Base-by-base conservation (phyloP, 2,797 vertebrate genomes). In the Gila robusta region DNA sequence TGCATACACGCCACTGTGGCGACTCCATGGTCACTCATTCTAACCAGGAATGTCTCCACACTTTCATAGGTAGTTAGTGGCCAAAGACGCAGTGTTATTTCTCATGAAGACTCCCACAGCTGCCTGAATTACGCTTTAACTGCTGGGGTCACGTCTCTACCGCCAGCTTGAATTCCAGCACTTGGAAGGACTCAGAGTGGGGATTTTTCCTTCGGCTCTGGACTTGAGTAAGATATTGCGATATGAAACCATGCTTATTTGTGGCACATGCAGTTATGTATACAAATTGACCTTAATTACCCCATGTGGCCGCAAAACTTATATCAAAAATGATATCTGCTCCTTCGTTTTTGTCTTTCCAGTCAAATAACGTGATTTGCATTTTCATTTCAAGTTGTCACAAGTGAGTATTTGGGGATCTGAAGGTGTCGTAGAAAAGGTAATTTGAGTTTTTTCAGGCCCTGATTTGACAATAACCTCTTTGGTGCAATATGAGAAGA, bases 31-130 rank as follows among this genome's bases (percentile, higher is more conserved):
- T 94, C 92, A 90, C 91, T 93, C 91, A 92, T 90, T 90, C 91
- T 90, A 92, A 94, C 91, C 0, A 95, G 92, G 94, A 96, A 96
- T 95, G 94, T 94, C 91, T 72, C 92, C 93, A 92, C 94, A 94
- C 92, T 93, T 93, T 92, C 90, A 90, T 91, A 86, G 23, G 67
- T 89, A 94, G 92, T 90, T 87, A 88, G 91, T 92, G 93, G 92
- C 93, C 91, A 91, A 91, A 91, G 87, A 89, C 89, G 88, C 79
- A 91, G 91, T 92, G 91, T 92, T 91, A 90, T 90, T 92, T 93
- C 91, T 92, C 87, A 93, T 85, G 87, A 79, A 82, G 81, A 84
- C 81, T 79, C 88, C 88, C 88, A 89, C 90, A 93, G 92, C 90
- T 92, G 91, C 91, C 90, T 91, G 90, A 93, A 92, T 94, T 94